phyloP scores from a whole-genome alignment of 2,888 invertebrate genomes.

The Candidula unifasciata region DNA sequence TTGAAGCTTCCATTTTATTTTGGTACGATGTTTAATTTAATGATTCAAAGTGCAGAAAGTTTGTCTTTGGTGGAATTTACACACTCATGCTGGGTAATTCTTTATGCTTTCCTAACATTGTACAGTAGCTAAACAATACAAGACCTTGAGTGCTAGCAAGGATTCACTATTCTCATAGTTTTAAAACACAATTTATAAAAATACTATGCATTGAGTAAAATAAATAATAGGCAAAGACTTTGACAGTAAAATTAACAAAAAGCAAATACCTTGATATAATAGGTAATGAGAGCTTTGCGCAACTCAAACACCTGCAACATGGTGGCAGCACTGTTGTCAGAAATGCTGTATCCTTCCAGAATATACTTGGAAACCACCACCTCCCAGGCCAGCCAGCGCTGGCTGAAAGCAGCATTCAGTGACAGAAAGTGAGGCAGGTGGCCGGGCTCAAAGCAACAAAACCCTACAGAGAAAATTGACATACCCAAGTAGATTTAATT shows the following conservation, averaged over 20 bases:
- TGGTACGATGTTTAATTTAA: no score
- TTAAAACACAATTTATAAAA: not conserved
- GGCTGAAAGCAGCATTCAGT: conserved; percentile 97
- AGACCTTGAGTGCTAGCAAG: no score
- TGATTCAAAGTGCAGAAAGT: no score
- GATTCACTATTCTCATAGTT: not conserved
- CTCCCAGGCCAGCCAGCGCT: conserved; percentile 98
- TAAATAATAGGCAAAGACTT: conserved; percentile 81
- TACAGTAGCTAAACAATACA: no score
- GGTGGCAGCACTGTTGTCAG: conserved; percentile 96
- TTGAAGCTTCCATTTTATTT: no score
- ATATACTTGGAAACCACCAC: conserved; percentile 96
- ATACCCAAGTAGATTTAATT: no score
- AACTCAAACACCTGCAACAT: conserved; percentile 99
- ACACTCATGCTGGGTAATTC: no score
- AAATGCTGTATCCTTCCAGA: conserved; percentile 98
- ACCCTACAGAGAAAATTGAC: conserved; percentile 80
- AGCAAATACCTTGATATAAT: conserved; percentile 92
- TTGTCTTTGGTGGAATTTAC: no score
- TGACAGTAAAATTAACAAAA: conserved; percentile 81
- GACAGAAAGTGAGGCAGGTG: conserved; percentile 92
- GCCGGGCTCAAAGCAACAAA: conserved; percentile 94
- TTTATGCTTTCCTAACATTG: no score
- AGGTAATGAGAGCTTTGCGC: conserved; percentile 95
- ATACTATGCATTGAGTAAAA: no score